Evolutionary conservation across 2,888 invertebrate genomes (phyloP), one percentile per base, ranked within the genome.

Genomic region (Xestia ashworthii): DNA sequence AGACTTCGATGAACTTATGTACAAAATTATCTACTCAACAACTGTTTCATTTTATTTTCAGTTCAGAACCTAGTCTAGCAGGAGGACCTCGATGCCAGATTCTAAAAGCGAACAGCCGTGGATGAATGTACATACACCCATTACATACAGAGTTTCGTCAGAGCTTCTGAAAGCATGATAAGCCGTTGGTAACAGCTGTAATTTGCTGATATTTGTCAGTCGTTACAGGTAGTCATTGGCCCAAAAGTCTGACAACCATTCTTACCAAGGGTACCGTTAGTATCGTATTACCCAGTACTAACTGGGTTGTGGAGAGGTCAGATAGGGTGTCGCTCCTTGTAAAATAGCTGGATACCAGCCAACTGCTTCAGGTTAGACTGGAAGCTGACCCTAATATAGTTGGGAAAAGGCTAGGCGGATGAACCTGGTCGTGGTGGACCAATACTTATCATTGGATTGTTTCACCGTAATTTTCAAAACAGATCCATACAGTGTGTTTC

Each of bases 401-500:
- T 25, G 25, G 25, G 25, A 58, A 58, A 58, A 58, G 58, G 14
- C 58, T 58, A 25, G 25, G 25, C 14, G 25, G 6, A 25, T 6
- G 25, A 16, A 22, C 8, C 25, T 19, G 22, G 14, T 32, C 22
- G 32, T 1, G 8, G 19, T 0, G 5, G 12, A 41, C n/a, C n/a
- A 58, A n/a, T 32, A 48, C 48, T 14, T 5, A 44, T 58, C 55
- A 76, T 25, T 55, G 22, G 16, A 25, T 38, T 58, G 41, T 38
- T 44, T 46, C 60, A n/a, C n/a, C 9, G n/a, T 22, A 48, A 60
- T 66, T 64, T 68, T 69, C 25, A 60, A 77, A 64, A 53, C 62
- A 71, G 41, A 69, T 6, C 8, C 25, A 68, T 65, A 82, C 25
- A 6, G 25, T 32, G 38, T 76, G 55, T 65, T 64, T n/a, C 8